Evolutionary conservation across 2,888 invertebrate genomes (phyloP).

Genomic region (Odontocerum albicorne): DNA sequence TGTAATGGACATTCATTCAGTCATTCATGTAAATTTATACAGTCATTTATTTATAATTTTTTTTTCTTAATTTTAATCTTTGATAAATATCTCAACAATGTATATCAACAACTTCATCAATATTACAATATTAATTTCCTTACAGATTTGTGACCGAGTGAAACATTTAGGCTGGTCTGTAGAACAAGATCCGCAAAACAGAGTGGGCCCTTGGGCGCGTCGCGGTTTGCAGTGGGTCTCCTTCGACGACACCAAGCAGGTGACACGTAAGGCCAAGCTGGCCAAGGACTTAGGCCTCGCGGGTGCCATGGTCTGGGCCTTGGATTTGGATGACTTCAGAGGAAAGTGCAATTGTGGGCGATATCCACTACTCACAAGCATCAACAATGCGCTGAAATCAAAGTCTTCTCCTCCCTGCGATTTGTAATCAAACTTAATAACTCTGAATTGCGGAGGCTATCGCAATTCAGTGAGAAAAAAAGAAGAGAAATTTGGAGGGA

Average conservation of each 20-base stretch:
- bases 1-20: too few relatives aligned
- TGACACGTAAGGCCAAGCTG: slow-evolving; percentile 62
- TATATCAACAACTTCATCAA: too few relatives aligned
- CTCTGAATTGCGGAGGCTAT: too few relatives aligned
- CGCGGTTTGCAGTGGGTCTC: slow-evolving; percentile 77
- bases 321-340: slow-evolving; percentile 77
- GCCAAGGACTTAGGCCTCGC: slow-evolving; percentile 62
- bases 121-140: slow-evolving; percentile 6
- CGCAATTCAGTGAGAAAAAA: too few relatives aligned
- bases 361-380: slow-evolving; percentile 55
- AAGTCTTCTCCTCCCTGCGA: slow-evolving; percentile 18
- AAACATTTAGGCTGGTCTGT: slow-evolving; percentile 62
- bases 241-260: slow-evolving; percentile 70
- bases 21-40: too few relatives aligned
- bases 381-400: slow-evolving; percentile 15
- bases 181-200: slow-evolving; percentile 60
- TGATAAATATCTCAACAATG: background rate
- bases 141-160: slow-evolving; percentile 60
- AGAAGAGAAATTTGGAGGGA: too few relatives aligned
- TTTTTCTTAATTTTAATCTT: slow-evolving; percentile 26
- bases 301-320: slow-evolving; percentile 78
- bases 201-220: slow-evolving; percentile 74
- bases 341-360: slow-evolving; percentile 67
- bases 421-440: slow-evolving; percentile 11
- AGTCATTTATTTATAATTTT: too few relatives aligned